These are phyloP conservation scores for Apodemus agrarius DNA, from an alignment of 2,797 vertebrate genomes.

Conservation along the genomic window DNA sequence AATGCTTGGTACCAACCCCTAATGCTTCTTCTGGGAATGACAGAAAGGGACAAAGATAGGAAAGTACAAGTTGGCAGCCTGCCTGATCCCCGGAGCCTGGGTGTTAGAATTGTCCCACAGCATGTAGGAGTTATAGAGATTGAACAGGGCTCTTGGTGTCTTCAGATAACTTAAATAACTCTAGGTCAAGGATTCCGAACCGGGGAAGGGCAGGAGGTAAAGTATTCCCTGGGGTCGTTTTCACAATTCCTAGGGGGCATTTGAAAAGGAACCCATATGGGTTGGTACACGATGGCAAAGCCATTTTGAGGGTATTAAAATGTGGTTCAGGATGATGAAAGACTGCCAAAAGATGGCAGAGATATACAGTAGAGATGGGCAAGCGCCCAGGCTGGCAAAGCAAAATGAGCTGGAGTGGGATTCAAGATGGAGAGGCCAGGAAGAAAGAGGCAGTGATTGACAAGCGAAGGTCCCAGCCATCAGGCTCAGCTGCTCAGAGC, in stretches of 20 bases:
- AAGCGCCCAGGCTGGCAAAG: constrained; percentile 34
- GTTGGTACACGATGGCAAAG: neutral
- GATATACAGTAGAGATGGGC: neutral
- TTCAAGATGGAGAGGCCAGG: constrained; percentile 32
- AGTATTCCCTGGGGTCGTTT: constrained; percentile 44
- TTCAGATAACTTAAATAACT: constrained; percentile 42
- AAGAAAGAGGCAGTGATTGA: constrained; percentile 36
- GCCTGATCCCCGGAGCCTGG: neutral
- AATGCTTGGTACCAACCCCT: neutral
- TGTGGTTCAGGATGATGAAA: constrained; percentile 29
- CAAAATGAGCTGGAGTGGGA: constrained; percentile 10
- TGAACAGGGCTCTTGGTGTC: neutral
- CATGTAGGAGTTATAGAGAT: neutral
- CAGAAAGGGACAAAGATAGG: neutral
- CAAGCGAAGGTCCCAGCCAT: neutral
- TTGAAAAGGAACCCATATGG: constrained; percentile 39
- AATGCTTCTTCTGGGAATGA: neutral
- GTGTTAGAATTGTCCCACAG: neutral
- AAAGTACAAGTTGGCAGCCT: neutral
- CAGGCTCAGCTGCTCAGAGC: constrained; percentile 30
- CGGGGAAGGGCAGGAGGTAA: neutral
- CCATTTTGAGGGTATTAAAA: neutral
- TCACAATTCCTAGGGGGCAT: constrained; percentile 20
- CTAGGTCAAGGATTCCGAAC: constrained; percentile 20
- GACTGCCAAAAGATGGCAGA: constrained; percentile 36